Conservation (phyloP, 2,888 invertebrate species). For the Hirtodrosophila cameraria region DNA sequence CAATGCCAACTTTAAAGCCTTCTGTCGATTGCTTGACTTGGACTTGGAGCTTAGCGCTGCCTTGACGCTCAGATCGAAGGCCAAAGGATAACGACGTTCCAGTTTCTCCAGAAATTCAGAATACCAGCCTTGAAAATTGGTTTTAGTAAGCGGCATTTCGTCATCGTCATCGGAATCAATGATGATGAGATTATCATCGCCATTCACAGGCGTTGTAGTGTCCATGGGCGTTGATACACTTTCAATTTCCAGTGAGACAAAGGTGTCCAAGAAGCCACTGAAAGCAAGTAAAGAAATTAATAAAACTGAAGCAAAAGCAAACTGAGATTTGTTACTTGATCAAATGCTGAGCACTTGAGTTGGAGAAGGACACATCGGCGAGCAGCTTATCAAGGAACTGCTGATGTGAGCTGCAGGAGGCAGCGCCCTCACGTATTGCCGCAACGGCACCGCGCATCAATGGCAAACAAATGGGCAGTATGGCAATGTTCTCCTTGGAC, state of each 20-base stretch:
- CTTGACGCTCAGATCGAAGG: conserved; percentile 89
- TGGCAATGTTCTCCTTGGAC: conserved; percentile 85
- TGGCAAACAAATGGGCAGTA: conserved; percentile 86
- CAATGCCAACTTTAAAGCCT: conserved; percentile 83
- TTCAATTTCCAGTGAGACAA: conserved; percentile 56
- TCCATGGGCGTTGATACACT: neutral
- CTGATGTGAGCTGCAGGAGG: conserved; percentile 85
- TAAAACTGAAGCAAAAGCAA: neutral
- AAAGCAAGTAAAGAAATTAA: conserved; percentile 18
- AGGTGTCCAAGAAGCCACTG: conserved; percentile 85
- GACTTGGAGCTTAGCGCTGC: conserved; percentile 84
- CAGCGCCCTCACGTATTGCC: conserved; percentile 85
- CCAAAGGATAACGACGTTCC: conserved; percentile 89
- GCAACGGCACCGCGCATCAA: conserved; percentile 86
- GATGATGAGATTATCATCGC: conserved; percentile 82
- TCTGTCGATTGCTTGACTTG: conserved; percentile 68
- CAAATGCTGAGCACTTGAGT: conserved; percentile 85
- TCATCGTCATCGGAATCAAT: conserved; percentile 82
- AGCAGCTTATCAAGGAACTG: conserved; percentile 86
- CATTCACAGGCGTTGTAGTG: conserved; percentile 16
- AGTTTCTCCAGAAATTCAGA: conserved; percentile 86
- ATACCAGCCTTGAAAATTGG: conserved; percentile 85
- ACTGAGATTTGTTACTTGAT: conserved; percentile 85
- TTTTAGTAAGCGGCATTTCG: conserved; percentile 50
- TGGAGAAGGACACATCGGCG: conserved; percentile 86